Evolutionary conservation across 2,797 vertebrate species (phyloP), one percentile per base, ranked within the genome.

Genomic region (Channa striata): DNA sequence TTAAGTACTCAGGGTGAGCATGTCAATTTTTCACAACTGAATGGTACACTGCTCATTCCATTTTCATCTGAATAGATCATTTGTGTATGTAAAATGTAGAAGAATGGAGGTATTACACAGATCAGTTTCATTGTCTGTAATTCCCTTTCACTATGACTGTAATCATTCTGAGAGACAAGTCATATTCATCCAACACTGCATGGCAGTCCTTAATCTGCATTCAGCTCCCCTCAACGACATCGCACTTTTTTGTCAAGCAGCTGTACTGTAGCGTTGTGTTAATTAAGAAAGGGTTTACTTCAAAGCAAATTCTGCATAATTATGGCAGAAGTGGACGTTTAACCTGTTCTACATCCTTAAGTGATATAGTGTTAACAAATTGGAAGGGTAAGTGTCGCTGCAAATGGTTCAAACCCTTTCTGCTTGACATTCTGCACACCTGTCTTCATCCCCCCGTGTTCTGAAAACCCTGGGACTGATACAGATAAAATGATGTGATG

Each of bases 1-100:
- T 93, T 93, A 93, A 92, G 92, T 93, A 91, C 90, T 92, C 88
- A 66, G 91, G 91, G 92, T 90, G 91, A 93, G 91, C 91, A 79
- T 90, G 91, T 93, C 89, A 90, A 90, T 93, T 91, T 89, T 89
- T 86, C 87, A 91, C 91, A 89, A 91, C 80, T 91, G 91, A 92
- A 93, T 85, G 92, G 89, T 88, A 90, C 90, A 90, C 84, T 83
- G 88, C 89, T 91, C 84, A 87, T 91, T 89, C 77, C 85, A 83
- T 92, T 93, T 93, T 91, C 92, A 89, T 91, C 89, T 90, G 84
- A 93, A 92, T 90, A 86, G 91, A 93, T 90, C 87, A 82, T 91
- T 93, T 93, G 90, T 93, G 86, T 92, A 92, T 87, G 88, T 89
- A 87, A 90, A 93, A 91, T 89, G 81, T 68, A 66, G 86, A 91